Base-by-base conservation (phyloP, 2,113 vertebrate genomes). In the Bubo blakistoni region DNA sequence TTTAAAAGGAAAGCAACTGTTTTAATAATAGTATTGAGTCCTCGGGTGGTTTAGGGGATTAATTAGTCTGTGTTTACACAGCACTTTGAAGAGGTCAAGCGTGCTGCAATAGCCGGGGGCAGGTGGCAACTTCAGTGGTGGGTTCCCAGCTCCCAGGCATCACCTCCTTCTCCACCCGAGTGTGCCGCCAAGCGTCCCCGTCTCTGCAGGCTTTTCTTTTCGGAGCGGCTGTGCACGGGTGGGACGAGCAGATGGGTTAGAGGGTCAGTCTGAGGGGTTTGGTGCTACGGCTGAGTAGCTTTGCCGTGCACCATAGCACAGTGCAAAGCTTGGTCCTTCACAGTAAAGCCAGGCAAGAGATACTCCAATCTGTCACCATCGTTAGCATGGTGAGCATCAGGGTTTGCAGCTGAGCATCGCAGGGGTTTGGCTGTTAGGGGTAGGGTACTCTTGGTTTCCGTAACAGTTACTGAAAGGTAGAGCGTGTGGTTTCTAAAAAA, bases 21-120 rank as follows among this genome's bases (percentile, higher is more conserved):
- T 95, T 95, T 88, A 97, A 95, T 96, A 95, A 96, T 96, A 94
- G 96, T 94, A 85, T 90, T 89, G 92, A 94, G 81, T 92, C 84
- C 86, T 86, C 5, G 58, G 73, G 67, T 92, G 94, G 91, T 96
- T 96, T 95, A 95, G 89, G 70, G 92, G 91, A 96, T 96, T 97
- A 97, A 91, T 92, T 90, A 85, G 77, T 30, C 81, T 1, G 0
- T 87, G 84, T 94, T 94, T 89, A 86, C 84, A 82, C 46, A 94
- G 73, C 77, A 34, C 89, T 96, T 91, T 34, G 91, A 92, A 89
- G 92, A 95, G 73, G 92, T 92, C 84, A 82, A 85, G 78, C 0
- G 0, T 58, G 58, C 84, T 52, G 83, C 85, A 74, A 20, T 22
- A 81, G 65, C 73, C 15, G 2, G 36, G 47, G 61, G 80, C 79